Evolutionary conservation across 2,113 vertebrate species (phyloP).

Genomic region (Isurus oxyrinchus): DNA sequence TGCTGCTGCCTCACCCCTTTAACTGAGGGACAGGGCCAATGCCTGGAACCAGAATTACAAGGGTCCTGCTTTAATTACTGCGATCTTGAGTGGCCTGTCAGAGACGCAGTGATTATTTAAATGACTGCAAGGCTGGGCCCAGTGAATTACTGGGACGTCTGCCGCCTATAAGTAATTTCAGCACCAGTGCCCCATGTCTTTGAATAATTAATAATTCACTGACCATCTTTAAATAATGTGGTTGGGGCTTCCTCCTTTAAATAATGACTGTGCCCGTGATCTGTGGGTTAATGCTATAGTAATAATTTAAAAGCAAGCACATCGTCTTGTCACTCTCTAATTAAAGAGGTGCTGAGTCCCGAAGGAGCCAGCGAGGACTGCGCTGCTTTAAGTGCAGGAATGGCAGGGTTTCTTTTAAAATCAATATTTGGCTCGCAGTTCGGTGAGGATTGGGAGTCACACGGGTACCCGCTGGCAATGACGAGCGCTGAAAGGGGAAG

Average conservation of each 20-base stretch:
- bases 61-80: not conserved
- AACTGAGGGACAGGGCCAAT: not conserved
- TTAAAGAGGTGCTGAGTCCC: not conserved
- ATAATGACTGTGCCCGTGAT: not conserved
- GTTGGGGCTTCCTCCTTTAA: not conserved
- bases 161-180: not conserved
- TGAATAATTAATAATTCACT: slow-evolving; percentile 9
- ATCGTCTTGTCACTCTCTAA: not conserved
- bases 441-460: too few species aligned
- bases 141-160: not conserved
- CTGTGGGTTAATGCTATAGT: not conserved
- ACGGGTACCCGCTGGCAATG: too few species aligned
- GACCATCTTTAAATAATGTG: slow-evolving; percentile 21
- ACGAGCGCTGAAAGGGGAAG: too few species aligned
- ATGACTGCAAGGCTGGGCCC: not conserved
- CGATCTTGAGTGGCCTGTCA: not conserved
- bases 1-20: not conserved
- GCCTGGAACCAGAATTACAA: not conserved
- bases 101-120: not conserved
- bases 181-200: not conserved
- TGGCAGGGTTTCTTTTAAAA: too few species aligned
- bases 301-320: not conserved
- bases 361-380: not conserved
- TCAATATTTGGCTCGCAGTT: too few species aligned
- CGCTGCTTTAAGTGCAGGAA: too few species aligned